phyloP scores from a whole-genome alignment of 2,113 vertebrate species.

The Aleadryas rufinucha region DNA sequence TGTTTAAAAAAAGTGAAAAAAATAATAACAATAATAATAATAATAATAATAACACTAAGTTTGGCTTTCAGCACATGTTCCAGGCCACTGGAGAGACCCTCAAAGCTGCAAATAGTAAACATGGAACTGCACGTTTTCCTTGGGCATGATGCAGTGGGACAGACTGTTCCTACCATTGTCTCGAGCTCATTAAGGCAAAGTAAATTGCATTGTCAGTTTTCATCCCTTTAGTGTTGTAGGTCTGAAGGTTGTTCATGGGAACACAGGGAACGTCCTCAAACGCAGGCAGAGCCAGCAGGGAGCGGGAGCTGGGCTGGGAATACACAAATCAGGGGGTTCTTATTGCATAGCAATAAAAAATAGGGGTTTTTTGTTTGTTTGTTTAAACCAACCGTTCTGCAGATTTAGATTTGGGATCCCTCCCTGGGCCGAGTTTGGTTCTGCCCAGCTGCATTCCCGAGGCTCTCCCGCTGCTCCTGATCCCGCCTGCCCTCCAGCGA shows the following conservation, averaged over 20 bases:
- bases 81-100: conserved; percentile 62
- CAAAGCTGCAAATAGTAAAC: conserved; percentile 68
- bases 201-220: conserved; percentile 69
- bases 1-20: conserved; percentile 50
- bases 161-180: conserved; percentile 48
- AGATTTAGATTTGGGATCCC: neutral
- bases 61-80: conserved; percentile 78
- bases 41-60: conserved; percentile 44
- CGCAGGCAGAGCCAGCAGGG: neutral
- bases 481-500: neutral
- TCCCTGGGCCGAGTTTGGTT: neutral
- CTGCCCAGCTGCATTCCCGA: neutral
- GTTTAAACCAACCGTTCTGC: neutral
- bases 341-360: conserved; percentile 73
- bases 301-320: neutral
- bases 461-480: neutral
- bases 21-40: neutral
- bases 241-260: neutral
- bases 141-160: neutral
- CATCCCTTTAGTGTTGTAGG: conserved; percentile 15
- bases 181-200: conserved; percentile 78
- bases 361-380: neutral
- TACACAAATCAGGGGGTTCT: neutral
- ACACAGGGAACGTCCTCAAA: neutral
- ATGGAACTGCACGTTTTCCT: conserved; percentile 47